Base-by-base conservation (phyloP, 2,888 invertebrate species). In the Ommatoiulus sabulosus region DNA sequence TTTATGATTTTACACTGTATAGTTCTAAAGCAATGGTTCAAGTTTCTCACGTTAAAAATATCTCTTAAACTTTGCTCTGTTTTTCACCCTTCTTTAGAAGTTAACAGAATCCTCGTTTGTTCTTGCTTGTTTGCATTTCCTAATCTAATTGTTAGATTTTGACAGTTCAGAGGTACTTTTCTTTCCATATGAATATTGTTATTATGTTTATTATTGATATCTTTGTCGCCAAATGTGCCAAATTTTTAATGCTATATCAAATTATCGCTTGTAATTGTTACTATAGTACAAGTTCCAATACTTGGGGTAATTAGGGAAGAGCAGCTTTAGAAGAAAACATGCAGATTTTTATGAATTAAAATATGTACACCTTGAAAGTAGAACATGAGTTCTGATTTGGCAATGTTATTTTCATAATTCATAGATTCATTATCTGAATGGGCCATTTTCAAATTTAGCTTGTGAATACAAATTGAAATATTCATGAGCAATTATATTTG, bases 221-320 rank as follows among this genome's bases (percentile, higher is more conserved):
- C 72, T 24, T 72, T 72, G 72, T 72, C 72, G 72, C 72, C 72
- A 72, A 72, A 72, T 72, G 72, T 72, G 72, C 72, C 72, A 72
- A 72, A 72, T 72, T 72, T 72, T 72, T 72, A 72, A 24, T 72
- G 72, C 72, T 72, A 72, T 72, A 72, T 72, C 24, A 72, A 72
- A 72, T n/a, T 72, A 72, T 72, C 72, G 72, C 72, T 72, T 72
- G 24, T 72, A 72, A 72, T 24, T 72, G 72, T 72, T 72, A 72
- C 72, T 72, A 7, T 72, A 72, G 72, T 24, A 72, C 72, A 72
- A 72, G 72, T 72, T 72, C 24, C 24, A 72, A 24, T 72, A 72
- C 72, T 72, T 72, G 24, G 72, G 17, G 24, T 72, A 24, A 72
- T 72, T 72, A 72, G 72, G 72, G 24, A 24, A 10, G 10, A 72